A percentile compares a stretch with the other conserved stretches of the same genome.
These are phyloP conservation scores for Apostichopus parvimensis DNA, from an alignment of 35 echinoderm and acorn worm genomes.

Conservation along the genomic window DNA sequence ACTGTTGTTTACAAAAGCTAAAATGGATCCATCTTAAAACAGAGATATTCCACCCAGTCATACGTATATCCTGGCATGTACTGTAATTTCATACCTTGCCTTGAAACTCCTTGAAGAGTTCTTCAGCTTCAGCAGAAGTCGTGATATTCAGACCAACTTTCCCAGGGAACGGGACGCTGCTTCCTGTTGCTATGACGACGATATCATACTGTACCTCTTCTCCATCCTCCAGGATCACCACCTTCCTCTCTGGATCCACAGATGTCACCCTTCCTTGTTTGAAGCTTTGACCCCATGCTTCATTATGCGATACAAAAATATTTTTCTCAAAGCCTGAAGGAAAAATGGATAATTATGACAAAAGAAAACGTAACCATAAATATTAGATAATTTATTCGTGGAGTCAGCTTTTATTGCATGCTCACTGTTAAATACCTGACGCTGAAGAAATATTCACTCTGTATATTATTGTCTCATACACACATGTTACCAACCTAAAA, in stretches of 20 bases:
- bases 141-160: conserved; percentile 19
- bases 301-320: background rate
- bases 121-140: conserved; percentile 23
- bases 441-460: too few species aligned
- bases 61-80: too few species aligned
- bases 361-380: too few species aligned
- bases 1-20: too few species aligned
- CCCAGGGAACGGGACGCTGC: conserved; percentile 6
- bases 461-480: too few species aligned
- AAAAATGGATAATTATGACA: background rate
- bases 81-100: background rate
- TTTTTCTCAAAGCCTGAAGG: conserved; percentile 38
- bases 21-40: too few species aligned
- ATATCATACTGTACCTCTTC: conserved; percentile 41
- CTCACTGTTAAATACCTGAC: too few species aligned
- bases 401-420: too few species aligned
- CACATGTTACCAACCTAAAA: too few species aligned
- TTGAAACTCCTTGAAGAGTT: background rate
- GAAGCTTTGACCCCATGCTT: conserved; percentile 25
- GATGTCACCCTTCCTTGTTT: conserved; percentile 40
- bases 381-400: too few species aligned
- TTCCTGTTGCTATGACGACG: conserved; percentile 33
- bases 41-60: too few species aligned
- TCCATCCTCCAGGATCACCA: conserved; percentile 11
- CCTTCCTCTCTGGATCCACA: conserved; percentile 30